Base-by-base conservation (phyloP, 2,113 vertebrate genomes). In the Pimephales promelas region DNA sequence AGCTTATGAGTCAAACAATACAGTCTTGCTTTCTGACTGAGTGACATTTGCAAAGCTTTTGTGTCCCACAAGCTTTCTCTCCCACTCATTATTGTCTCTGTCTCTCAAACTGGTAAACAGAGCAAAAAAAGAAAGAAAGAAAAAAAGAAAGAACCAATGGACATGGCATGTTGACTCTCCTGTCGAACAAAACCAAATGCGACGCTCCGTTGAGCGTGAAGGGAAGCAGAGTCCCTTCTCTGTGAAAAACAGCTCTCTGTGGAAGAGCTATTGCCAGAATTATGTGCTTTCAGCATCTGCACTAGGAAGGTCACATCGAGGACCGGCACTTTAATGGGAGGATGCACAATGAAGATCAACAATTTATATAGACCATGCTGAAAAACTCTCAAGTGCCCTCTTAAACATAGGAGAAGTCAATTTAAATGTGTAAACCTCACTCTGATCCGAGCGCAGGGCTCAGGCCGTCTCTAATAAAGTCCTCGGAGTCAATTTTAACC, bases 161-260 rank as follows among this genome's bases (percentile, higher is more conserved):
- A 83, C 36, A 75, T 59, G 79, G 57, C 34, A 47, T 84, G 59
- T 34, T 79, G 28, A 62, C 70, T 76, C 40, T 80, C 76, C 81
- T 81, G 76, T 83, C 76, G 79, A 83, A 83, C 52, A 84, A 68
- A 83, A 80, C 84, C 54, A 56, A 80, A 62, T 76, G 52, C 6
- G 49, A 85, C 18, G 68, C 70, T 79, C 70, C 16, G 18, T 26
- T 18, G 57, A 85, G 86, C 61, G 31, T 85, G 34, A 87, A 79
- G 76, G 79, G 52, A 36, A 74, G 76, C 61, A 83, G 34, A 26
- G 73, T 66, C 78, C 24, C 28, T 79, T 61, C 54, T 64, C 45
- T 43, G 34, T 79, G 36, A 43, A 47, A 84, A 24, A 43, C 11
- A 20, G 49, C 5, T 36, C 13, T 49, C 10, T 64, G 18, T 57